Evolutionary conservation across 2,888 invertebrate species (phyloP).

Genomic region (Synanthedon myopaeformis): DNA sequence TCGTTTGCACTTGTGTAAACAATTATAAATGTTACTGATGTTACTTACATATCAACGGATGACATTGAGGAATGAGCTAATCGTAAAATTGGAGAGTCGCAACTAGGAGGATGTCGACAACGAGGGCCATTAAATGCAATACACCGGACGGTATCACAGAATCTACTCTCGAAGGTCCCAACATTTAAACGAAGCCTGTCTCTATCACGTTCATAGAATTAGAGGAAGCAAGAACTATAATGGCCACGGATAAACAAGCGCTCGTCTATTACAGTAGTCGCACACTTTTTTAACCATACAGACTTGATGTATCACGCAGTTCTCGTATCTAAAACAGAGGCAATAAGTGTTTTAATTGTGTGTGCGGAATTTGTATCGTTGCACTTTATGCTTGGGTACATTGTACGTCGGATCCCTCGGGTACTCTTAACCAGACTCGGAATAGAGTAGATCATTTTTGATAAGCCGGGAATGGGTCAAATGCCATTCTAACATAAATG

Average conservation of each 20-base stretch:
- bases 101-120: not conserved
- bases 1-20: not conserved
- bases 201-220: not conserved
- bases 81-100: not conserved
- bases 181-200: not conserved
- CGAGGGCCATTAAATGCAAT: slow-evolving; percentile 1
- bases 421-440: not conserved
- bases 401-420: not conserved
- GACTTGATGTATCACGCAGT: not conserved
- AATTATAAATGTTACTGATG: not conserved
- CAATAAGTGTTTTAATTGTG: not conserved
- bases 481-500: no score
- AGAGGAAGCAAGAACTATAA: not conserved
- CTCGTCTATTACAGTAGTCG: not conserved
- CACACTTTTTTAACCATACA: not conserved
- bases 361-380: not conserved
- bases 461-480: no score
- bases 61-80: not conserved
- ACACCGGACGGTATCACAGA: not conserved
- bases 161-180: not conserved
- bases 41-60: not conserved
- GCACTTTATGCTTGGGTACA: not conserved
- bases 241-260: not conserved
- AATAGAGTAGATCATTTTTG: not conserved
- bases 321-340: not conserved